Evolutionary conservation across 1,140 invertebrate species (phyloP), one percentile per base, ranked within the genome.

Genomic region (Agrypnia vestita): DNA sequence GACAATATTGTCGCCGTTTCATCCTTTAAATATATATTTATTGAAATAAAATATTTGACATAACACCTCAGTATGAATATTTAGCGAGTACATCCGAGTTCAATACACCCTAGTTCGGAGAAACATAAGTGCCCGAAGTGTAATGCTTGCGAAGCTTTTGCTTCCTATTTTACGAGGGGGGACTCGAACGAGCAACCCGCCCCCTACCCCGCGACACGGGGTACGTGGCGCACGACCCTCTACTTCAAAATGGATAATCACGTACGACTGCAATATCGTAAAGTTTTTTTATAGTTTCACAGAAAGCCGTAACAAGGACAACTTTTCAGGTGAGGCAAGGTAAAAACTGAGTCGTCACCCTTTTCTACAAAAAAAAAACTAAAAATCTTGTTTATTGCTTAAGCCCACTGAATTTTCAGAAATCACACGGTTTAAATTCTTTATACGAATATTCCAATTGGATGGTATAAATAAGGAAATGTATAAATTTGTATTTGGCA

Each of bases 251-350:
- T 73, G 19, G 71, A 73, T 73, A 73, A 73, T 73, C 71, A 73
- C 71, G 71, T 55, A 53, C 44, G 19, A 21, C 71, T 73, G 67
- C 77, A 72, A 79, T 79, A 73, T 79, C 77, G 77, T 79, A 79
- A 79, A 79, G 51, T 56, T 56, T 62, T 35, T 79, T 79, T 79
- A 71, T 73, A 64, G 67, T 49, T 47, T 73, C 47, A 44, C 11
- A 17, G 77, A 73, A 79, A 79, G 73, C 73, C 35, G 77, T 59
- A 73, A 59, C 76, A 69, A 55, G 25, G 64, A 47, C 46, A 8
- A 21, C 19, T 43, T 67, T 46, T 43, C 25, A 10, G 67, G 13
- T 44, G 69, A 44, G 43, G 76, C 35, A 17, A 35, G 25, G 25
- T 35, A 35, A 35, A 35, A 35, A 35, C 25, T 46, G 62, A 67